Base-by-base conservation (phyloP, 2,797 vertebrate species). In the Artibeus jamaicensis region DNA sequence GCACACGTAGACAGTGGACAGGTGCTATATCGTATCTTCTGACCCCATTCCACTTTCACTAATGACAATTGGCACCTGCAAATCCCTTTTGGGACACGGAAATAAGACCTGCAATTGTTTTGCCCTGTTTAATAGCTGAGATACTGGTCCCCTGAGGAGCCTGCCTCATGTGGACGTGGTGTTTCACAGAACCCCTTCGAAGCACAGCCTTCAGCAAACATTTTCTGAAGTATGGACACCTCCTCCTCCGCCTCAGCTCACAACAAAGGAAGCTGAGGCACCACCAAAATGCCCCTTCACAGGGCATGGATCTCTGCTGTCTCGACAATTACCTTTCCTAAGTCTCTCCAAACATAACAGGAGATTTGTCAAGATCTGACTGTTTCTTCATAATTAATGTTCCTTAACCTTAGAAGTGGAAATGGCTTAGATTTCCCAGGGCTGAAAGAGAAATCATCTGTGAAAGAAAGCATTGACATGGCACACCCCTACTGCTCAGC, bases 21-120 rank as follows among this genome's bases (percentile, higher is more conserved):
- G 95, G 53, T 93, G 92, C 68, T 92, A 89, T 84, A 57, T 50
- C 29, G 1, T 57, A 3, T 87, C 79, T 91, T 71, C 70, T 78
- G 84, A 88, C 65, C 82, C 83, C 14, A 3, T 2, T 95, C 70
- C 83, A 87, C 42, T 95, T 82, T 93, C 83, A 82, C 76, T 91
- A 89, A 93, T 89, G 91, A 87, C 84, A 86, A 46, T 2, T 81
- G 59, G 76, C 59, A 73, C 59, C 78, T 12, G 37, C 29, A 96
- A 92, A 81, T 55, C 67, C 81, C 78, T 86, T 89, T 9, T 82
- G 84, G 94, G 92, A 93, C 46, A 73, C 16, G 22, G 3, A 37
- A 12, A 74, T 53, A 19, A 93, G 44, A 57, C 91, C 48, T 89
- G 82, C 50, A 57, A 81, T 59, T 73, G 50, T 90, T 95, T 83